Conservation (phyloP, 2,888 invertebrate genomes). For the Orgyia antiqua region DNA sequence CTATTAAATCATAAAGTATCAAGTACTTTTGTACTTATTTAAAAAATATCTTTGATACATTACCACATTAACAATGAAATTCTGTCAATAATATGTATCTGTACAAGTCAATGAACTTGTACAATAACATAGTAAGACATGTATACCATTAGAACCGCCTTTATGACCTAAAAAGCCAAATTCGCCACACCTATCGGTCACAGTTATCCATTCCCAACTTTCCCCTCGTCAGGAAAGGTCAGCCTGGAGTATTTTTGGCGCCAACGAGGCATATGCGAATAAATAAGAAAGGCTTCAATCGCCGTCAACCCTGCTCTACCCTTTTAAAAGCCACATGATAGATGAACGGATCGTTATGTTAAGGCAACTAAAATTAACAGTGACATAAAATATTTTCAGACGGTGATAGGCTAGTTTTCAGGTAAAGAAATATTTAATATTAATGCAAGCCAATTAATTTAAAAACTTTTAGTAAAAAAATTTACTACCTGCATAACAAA, state of each 20-base stretch:
- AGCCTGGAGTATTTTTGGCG: conserved; percentile 47
- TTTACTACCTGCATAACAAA: too few relatives aligned
- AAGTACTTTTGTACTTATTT: too few relatives aligned
- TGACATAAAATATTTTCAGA: conserved; percentile 19
- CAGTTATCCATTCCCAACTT: conserved; percentile 35
- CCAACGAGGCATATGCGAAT: conserved; percentile 56
- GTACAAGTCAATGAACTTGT: too few relatives aligned
- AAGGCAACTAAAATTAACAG: conserved; percentile 40
- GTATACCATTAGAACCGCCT: conserved; percentile 13
- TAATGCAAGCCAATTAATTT: too few relatives aligned
- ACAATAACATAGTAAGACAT: too few relatives aligned
- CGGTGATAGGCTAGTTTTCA: conserved; percentile 18
- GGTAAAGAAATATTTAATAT: conserved; percentile 10
- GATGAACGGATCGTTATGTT: conserved; percentile 53
- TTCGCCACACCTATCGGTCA: conserved; percentile 59
- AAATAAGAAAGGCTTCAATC: conserved; percentile 68
- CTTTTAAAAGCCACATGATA: conserved; percentile 69
- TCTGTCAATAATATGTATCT: too few relatives aligned
- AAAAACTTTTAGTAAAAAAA: too few relatives aligned
- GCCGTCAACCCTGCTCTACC: conserved; percentile 62
- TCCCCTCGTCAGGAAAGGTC: conserved; percentile 53
- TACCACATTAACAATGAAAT: too few relatives aligned
- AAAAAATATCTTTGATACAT: too few relatives aligned
- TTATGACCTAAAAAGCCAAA: conserved; percentile 25
- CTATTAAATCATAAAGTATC: too few relatives aligned